These are phyloP conservation scores for Lottia gigantea DNA, from an alignment of 2,888 invertebrate genomes.

Conservation along the genomic window DNA sequence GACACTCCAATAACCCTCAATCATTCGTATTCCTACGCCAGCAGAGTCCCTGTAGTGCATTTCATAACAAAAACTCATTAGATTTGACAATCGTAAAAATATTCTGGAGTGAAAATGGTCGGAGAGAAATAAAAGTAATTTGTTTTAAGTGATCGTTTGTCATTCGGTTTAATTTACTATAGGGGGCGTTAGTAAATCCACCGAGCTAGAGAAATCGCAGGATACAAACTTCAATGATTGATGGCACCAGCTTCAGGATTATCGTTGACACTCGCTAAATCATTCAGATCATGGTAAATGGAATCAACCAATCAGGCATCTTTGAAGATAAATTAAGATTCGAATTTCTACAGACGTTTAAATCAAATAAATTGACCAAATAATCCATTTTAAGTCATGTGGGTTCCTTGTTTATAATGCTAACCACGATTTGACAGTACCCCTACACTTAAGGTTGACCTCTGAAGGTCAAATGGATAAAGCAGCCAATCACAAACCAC, in stretches of 20 bases:
- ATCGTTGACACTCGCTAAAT: constrained; percentile 1
- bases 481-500: not conserved
- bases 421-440: not conserved
- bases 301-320: not conserved
- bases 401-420: constrained; percentile 1
- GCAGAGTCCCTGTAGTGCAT: no score
- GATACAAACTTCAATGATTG: no score
- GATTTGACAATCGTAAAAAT: not conserved
- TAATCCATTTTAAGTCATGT: not conserved
- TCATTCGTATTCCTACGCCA: no score
- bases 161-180: not conserved
- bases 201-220: no score
- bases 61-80: no score
- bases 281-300: not conserved
- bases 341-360: not conserved
- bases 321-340: constrained; percentile 4
- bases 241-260: not conserved
- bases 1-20: no score
- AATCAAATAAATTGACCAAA: constrained; percentile 9
- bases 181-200: not conserved
- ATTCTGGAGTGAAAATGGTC: not conserved
- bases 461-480: no score
- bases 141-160: not conserved
- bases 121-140: not conserved
- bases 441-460: not conserved